phyloP scores from a whole-genome alignment of 2,888 invertebrate genomes.

The Clistopyga incitator region DNA sequence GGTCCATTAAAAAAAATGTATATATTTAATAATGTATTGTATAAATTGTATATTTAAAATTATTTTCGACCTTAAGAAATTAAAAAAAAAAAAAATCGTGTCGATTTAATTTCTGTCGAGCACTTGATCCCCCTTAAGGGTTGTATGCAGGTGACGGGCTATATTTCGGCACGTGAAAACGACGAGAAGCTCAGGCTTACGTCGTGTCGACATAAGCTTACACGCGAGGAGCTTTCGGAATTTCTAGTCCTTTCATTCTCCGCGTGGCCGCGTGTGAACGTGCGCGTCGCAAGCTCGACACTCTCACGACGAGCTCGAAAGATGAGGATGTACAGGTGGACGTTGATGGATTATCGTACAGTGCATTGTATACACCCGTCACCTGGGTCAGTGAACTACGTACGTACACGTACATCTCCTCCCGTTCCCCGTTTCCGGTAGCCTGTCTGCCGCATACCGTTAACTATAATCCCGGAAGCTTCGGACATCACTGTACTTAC shows the following conservation, averaged over 20 bases:
- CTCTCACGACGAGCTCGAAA: constrained; percentile 46
- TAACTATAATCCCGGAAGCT: constrained; percentile 5
- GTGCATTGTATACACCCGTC: constrained; percentile 68
- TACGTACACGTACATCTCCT: constrained; percentile 23
- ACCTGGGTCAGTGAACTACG: constrained; percentile 67
- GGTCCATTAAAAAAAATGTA: too few relatives aligned
- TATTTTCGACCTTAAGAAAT: not conserved
- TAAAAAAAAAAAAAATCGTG: not conserved
- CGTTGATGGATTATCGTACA: constrained; percentile 74
- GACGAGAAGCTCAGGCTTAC: not conserved
- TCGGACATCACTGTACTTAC: constrained; percentile 23
- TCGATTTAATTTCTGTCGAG: not conserved
- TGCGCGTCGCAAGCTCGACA: constrained; percentile 8
- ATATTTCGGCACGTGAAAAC: not conserved
- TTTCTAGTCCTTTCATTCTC: constrained; percentile 2
- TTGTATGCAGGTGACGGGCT: not conserved
- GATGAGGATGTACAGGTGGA: constrained; percentile 66
- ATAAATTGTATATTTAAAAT: too few relatives aligned
- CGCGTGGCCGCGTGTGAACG: not conserved
- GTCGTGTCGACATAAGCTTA: not conserved
- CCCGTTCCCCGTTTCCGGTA: constrained; percentile 61
- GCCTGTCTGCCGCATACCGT: constrained; percentile 48
- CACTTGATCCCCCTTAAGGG: not conserved
- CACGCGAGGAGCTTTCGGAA: not conserved
- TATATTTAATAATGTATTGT: too few relatives aligned